A percentile compares a stretch with the other conserved stretches of the same genome.
Evolutionary conservation across 2,113 vertebrate genomes (phyloP).

Genomic region (Cyphomyrus plagiostoma): DNA sequence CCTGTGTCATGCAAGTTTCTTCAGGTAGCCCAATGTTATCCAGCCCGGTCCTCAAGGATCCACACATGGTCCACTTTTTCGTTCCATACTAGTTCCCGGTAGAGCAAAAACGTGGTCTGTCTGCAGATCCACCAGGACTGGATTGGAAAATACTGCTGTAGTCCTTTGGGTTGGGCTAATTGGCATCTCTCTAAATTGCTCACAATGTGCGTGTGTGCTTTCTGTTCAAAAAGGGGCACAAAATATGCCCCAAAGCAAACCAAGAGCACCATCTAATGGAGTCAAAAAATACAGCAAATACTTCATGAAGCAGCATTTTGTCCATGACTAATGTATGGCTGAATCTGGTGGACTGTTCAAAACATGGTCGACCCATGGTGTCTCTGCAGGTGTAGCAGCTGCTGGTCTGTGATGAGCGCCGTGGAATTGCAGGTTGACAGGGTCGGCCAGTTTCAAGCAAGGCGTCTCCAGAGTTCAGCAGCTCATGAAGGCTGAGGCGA

Average conservation of each 20-base stretch:
- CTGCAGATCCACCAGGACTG: neutral
- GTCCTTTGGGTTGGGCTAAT: neutral
- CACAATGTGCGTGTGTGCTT: too few relatives aligned
- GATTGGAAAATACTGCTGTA: neutral
- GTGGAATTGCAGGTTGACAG: slow-evolving; percentile 74
- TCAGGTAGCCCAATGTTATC: neutral
- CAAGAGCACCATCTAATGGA: neutral
- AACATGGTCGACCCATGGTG: neutral
- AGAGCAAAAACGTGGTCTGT: neutral
- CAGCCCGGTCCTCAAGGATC: neutral
- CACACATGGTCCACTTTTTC: neutral
- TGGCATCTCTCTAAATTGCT: neutral
- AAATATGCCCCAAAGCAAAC: neutral
- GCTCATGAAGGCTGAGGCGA: slow-evolving; percentile 71
- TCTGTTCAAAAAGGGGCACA: neutral
- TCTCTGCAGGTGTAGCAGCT: slow-evolving; percentile 67
- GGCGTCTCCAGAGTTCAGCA: slow-evolving; percentile 64
- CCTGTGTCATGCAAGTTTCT: neutral
- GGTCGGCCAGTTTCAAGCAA: slow-evolving; percentile 70
- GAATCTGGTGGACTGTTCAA: neutral
- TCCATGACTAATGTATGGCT: neutral
- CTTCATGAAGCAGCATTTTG: neutral
- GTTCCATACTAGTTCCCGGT: neutral
- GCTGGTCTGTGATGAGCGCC: slow-evolving; percentile 65
- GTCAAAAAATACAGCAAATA: neutral